Evolutionary conservation across 1,140 invertebrate species (phyloP).

Genomic region (Neodiprion virginianus): DNA sequence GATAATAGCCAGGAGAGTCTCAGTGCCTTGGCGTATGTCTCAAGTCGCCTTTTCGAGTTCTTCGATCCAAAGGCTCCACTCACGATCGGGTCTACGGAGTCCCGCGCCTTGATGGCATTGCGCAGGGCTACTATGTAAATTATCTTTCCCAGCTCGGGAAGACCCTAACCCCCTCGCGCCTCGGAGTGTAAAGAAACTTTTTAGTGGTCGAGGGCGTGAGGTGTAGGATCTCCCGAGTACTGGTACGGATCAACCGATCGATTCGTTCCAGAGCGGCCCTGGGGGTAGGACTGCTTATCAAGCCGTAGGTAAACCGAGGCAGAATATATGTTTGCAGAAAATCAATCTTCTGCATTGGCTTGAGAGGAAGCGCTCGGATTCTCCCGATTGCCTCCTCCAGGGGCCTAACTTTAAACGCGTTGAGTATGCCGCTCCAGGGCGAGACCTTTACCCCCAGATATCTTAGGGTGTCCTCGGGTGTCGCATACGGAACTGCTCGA

Average conservation of each 20-base stretch:
- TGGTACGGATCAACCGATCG: conserved; percentile 31
- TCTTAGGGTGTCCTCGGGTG: conserved; percentile 11
- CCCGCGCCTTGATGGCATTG: conserved; percentile 25
- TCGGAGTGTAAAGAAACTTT: conserved; percentile 33
- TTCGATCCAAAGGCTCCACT: neutral
- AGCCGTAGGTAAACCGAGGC: conserved; percentile 31
- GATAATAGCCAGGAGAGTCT: conserved; percentile 10
- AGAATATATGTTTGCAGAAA: conserved; percentile 33
- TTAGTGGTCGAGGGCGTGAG: conserved; percentile 25
- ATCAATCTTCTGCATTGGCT: conserved; percentile 35
- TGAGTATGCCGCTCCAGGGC: conserved; percentile 28
- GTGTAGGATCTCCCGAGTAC: conserved; percentile 26
- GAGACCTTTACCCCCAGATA: conserved; percentile 36
- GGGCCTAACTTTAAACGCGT: conserved; percentile 15
- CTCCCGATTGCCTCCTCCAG: conserved; percentile 15
- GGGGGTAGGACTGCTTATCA: conserved; percentile 21
- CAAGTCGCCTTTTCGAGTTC: neutral
- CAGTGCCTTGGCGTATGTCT: conserved; percentile 18
- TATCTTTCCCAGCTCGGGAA: conserved; percentile 21
- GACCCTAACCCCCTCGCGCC: conserved; percentile 38
- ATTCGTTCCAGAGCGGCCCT: conserved; percentile 17
- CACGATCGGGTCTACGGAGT: conserved; percentile 24
- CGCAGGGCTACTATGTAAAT: conserved; percentile 27
- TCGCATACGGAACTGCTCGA: neutral
- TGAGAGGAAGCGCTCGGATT: conserved; percentile 25